These are phyloP conservation scores for Platorchestia sp. DNA, from an alignment of 1,140 invertebrate genomes.

Conservation along the genomic window DNA sequence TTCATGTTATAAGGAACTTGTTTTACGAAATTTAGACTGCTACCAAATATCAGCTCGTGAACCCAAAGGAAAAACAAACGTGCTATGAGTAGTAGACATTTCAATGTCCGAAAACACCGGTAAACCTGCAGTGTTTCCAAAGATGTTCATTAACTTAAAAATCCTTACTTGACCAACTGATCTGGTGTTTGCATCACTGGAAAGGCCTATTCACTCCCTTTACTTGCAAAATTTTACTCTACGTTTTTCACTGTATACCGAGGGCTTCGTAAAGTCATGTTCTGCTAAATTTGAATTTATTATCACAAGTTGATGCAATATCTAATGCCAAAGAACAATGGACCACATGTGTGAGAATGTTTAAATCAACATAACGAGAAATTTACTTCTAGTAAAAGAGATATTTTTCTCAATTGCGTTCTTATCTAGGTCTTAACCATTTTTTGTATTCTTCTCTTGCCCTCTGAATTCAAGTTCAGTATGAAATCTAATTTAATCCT, in stretches of 20 bases:
- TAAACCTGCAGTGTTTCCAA: background rate
- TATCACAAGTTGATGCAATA: background rate
- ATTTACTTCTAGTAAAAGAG: background rate
- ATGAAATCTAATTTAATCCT: background rate
- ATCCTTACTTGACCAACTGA: background rate
- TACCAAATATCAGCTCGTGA: too few species aligned
- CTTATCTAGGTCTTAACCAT: background rate
- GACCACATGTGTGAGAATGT: background rate
- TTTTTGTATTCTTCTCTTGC: background rate
- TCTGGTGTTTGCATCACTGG: too few species aligned
- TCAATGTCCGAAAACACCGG: background rate
- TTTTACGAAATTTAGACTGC: too few species aligned
- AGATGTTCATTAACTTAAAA: background rate
- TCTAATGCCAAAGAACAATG: background rate
- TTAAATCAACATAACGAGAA: background rate
- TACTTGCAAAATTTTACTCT: background rate
- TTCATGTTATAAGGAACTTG: too few species aligned
- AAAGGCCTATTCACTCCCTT: too few species aligned
- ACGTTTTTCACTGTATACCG: background rate
- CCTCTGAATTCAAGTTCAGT: too few species aligned
- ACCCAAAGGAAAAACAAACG: too few species aligned
- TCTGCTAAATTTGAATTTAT: background rate
- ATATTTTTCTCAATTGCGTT: background rate
- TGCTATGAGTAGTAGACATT: background rate
- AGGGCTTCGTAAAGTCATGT: background rate